Evolutionary conservation across 1,140 invertebrate species (phyloP), one percentile per base, ranked within the genome.

Genomic region (Neodiprion pinetum): DNA sequence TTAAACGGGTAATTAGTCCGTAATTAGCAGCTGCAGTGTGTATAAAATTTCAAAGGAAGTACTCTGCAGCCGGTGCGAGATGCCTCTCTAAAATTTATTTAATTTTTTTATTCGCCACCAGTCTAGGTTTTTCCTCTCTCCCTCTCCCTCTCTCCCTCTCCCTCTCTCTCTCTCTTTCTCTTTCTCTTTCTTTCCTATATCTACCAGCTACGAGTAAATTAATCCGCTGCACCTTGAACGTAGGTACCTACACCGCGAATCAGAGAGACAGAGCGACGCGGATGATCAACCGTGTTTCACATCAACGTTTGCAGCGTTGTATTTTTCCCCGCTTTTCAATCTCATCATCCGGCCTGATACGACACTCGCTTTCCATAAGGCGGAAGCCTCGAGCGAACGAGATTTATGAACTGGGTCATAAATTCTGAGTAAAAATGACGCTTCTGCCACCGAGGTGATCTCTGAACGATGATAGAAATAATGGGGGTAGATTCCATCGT

Each of bases 81-180:
- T 40, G 5, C 28, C 28, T 40, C 5, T 40, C 28, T 40, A 40
- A 40, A 40, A 40, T 40, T 40, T 40, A 40, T 40, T 40, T 40
- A 40, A 40, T 40, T 1, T 40, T 40, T 40, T 40, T 40, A 40
- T 40, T 40, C 28, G 28, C 28, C 5, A 5, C 28, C 1, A 40
- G 28, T 40, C 28, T 40, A 40, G 2, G 2, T 40, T 40, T 40
- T 77, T 70, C 65, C 65, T 69, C 21, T 76, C 61, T 78, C 77
- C 75, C 75, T 68, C 70, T 77, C 61, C 67, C 74, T 70, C 70
- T 75, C 72, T 70, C 73, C n/a, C n/a, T 68, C 70, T 77, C 61
- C 67, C 74, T 70, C 70, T 75, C 72, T 70, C 73, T 71, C 74
- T 75, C 67, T 69, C 74, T 68, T 65, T 71, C 61, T 67, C 65